Conservation (phyloP, 2,888 invertebrate genomes). For the Drosophila subquinaria region DNA sequence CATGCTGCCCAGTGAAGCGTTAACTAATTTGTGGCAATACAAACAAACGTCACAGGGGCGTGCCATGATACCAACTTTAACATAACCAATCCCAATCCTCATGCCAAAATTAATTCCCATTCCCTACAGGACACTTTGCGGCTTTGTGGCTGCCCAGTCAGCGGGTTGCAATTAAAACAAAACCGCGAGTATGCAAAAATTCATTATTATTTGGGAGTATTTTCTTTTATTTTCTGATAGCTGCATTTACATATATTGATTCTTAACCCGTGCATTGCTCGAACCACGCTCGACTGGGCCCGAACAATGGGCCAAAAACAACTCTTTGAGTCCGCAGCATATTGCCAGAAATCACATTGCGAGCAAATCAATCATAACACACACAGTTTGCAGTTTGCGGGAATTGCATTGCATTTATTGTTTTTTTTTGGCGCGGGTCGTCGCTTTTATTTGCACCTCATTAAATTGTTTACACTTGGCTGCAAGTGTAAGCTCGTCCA, state of each 20-base stretch:
- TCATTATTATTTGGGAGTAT: background rate
- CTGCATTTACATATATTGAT: constrained; percentile 28
- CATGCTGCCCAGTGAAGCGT: constrained; percentile 54
- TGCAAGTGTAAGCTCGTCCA: constrained; percentile 71
- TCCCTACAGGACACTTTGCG: constrained; percentile 14
- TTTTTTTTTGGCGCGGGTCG: constrained; percentile 71
- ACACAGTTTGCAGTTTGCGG: background rate
- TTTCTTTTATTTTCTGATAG: background rate
- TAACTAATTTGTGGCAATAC: constrained; percentile 63
- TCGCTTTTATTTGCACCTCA: constrained; percentile 67
- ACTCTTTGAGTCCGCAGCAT: constrained; percentile 60
- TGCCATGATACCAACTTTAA: constrained; percentile 76
- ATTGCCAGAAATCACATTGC: constrained; percentile 72
- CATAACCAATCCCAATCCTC: constrained; percentile 4
- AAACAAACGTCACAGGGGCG: constrained; percentile 78
- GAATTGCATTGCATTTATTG: constrained; percentile 2
- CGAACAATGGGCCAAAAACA: constrained; percentile 60
- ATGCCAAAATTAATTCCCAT: constrained; percentile 27
- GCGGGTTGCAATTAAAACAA: constrained; percentile 79
- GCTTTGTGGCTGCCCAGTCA: constrained; percentile 70
- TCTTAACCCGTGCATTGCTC: constrained; percentile 68
- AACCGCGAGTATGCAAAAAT: constrained; percentile 58
- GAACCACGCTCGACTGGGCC: constrained; percentile 71
- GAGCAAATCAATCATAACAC: constrained; percentile 69
- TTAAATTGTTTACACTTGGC: constrained; percentile 78